Percentiles rank a stretch among this genome's conserved stretches.
phyloP scores from a whole-genome alignment of 2,797 vertebrate genomes.

The Pseudotriccus pelzelni region DNA sequence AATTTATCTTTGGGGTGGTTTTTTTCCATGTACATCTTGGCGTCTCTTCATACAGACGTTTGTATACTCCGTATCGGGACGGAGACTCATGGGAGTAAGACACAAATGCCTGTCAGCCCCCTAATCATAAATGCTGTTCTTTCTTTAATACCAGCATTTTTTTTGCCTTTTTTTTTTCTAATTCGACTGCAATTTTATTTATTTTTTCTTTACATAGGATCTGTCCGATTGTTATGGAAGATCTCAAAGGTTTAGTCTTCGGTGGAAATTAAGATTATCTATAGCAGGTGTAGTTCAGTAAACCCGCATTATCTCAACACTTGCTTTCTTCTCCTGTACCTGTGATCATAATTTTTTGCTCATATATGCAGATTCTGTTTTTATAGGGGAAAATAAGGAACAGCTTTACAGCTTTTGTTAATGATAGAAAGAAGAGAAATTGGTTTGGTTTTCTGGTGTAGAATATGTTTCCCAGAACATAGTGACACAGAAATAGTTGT shows the following conservation, averaged over 20 bases:
- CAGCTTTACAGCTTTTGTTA: not conserved
- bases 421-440: not conserved
- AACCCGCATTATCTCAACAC: not conserved
- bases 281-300: not conserved
- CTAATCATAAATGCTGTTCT: not conserved
- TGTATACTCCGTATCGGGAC: not conserved
- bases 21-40: not conserved
- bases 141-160: not conserved
- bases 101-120: not conserved
- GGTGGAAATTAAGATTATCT: not conserved
- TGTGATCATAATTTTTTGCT: not conserved
- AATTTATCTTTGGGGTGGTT: too few species aligned
- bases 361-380: not conserved
- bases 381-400: not conserved
- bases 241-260: not conserved
- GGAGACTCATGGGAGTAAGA: not conserved
- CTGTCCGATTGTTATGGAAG: not conserved
- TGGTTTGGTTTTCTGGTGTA: not conserved
- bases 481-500: not conserved
- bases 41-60: not conserved
- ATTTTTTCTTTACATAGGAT: not conserved
- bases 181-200: not conserved
- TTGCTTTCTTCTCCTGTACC: not conserved
- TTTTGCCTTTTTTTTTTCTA: too few species aligned
- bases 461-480: not conserved